Conservation (phyloP, 2,888 invertebrate genomes). For the Bembecia ichneumoniformis region DNA sequence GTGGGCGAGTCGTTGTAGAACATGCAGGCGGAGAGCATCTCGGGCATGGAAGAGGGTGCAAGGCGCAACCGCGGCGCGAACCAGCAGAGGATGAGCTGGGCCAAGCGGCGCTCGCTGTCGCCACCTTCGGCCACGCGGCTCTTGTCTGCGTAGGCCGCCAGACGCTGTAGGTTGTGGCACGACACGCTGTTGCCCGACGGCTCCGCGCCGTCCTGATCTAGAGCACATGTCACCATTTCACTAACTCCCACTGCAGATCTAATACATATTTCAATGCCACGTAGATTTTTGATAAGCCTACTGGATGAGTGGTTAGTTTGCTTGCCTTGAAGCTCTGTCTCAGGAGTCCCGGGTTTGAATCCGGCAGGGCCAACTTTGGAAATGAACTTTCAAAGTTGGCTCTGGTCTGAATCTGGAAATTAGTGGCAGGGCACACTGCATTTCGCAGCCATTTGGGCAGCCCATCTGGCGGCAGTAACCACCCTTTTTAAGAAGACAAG, state of each 20-base stretch:
- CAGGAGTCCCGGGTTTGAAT: background rate
- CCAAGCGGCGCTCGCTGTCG: slow-evolving; percentile 61
- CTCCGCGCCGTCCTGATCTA: slow-evolving; percentile 96
- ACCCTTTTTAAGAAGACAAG: too few relatives aligned
- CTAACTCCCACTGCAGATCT: too few relatives aligned
- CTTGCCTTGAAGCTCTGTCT: background rate
- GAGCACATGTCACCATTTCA: too few relatives aligned
- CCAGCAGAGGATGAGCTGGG: slow-evolving; percentile 72
- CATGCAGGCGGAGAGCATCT: slow-evolving; percentile 82
- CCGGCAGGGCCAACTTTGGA: too few relatives aligned
- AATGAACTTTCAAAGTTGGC: too few relatives aligned
- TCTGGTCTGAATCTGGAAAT: too few relatives aligned
- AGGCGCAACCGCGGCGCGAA: slow-evolving; percentile 75
- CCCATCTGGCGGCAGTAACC: background rate
- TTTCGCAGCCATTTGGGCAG: too few relatives aligned
- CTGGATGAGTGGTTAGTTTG: too few relatives aligned
- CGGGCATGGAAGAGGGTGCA: slow-evolving; percentile 80
- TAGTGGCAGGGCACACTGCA: too few relatives aligned
- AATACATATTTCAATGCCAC: too few relatives aligned
- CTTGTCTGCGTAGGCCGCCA: slow-evolving; percentile 80
- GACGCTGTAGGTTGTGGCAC: slow-evolving; percentile 82
- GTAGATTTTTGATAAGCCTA: too few relatives aligned
- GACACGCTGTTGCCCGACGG: slow-evolving; percentile 94
- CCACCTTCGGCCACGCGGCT: slow-evolving; percentile 45
- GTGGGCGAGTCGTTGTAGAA: slow-evolving; percentile 78